Evolutionary conservation across 2,113 vertebrate genomes (phyloP).

Genomic region (Nymphicus hollandicus): DNA sequence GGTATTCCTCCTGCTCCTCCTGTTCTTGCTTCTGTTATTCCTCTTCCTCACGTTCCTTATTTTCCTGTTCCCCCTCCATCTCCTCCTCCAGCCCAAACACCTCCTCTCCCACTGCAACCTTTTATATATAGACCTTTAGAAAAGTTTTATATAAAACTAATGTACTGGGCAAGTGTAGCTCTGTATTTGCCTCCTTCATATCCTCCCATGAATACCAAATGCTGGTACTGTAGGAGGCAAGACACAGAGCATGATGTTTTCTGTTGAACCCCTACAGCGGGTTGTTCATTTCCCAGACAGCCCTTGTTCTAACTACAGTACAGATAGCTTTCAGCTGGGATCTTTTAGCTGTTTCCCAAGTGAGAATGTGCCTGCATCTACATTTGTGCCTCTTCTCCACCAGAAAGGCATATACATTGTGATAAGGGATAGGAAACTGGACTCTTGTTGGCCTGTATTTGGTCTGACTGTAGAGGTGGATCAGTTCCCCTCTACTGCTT

Average conservation of each 20-base stretch:
- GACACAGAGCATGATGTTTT: not conserved
- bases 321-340: not conserved
- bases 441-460: not conserved
- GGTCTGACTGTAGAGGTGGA: not conserved
- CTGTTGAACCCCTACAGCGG: not conserved
- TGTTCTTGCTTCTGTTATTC: not conserved
- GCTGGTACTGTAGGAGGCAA: accelerated
- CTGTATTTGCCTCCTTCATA: not conserved
- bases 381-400: not conserved
- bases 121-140: not conserved
- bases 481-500: not conserved
- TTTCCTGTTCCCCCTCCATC: not conserved
- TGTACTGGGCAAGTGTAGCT: not conserved
- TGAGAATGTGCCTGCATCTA: not conserved
- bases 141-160: not conserved
- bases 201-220: not conserved
- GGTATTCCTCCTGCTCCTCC: not conserved
- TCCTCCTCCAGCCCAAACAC: not conserved
- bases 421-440: not conserved
- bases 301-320: not conserved
- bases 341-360: not conserved
- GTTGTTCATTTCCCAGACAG: not conserved
- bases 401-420: not conserved
- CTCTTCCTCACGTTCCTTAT: not conserved
- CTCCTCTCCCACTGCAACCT: not conserved